Evolutionary conservation across 2,797 vertebrate genomes (phyloP), one percentile per base, ranked within the genome.

Genomic region (Ataeniobius toweri): DNA sequence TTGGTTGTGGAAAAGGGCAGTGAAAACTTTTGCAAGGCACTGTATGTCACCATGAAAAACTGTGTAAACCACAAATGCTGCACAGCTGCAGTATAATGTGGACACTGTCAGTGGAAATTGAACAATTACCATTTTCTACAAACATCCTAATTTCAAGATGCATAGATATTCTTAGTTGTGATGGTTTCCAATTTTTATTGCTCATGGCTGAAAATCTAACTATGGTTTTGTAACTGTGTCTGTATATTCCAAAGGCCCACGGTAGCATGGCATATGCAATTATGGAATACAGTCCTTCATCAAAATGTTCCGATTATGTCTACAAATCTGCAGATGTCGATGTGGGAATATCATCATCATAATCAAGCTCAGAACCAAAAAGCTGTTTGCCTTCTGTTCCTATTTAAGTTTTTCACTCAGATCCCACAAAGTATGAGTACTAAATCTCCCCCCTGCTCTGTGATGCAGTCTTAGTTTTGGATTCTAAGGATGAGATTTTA

Each of bases 401-500:
- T 74, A 86, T 90, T 91, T 85, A 83, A 88, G 81, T 91, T 93
- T 91, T 92, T 91, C 85, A 92, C 88, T 92, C 86, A 92, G 91
- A 93, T 94, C 89, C 91, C 92, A 86, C 86, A 94, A 93, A 94
- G 93, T 92, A 93, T 89, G 88, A 94, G 91, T 89, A 88, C 88
- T 92, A 93, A 94, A 90, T 86, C 88, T 93, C 90, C 88, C 92
- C 90, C 85, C 89, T 72, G 65, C 89, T 87, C 89, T 86, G 85
- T 85, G 90, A 92, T 93, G 91, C 91, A 84, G 89, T 89, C 93
- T 89, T 83, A 93, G 88, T 89, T 89, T 91, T 89, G 92, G 83
- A 88, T 89, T 80, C 80, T 84, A 83, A 80, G 73, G 85, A 90
- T 88, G 84, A 92, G 88, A 89, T 88, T 88, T 85, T 80, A 71